Conservation (phyloP, 2,888 invertebrate genomes). For the Litoditis marina region DNA sequence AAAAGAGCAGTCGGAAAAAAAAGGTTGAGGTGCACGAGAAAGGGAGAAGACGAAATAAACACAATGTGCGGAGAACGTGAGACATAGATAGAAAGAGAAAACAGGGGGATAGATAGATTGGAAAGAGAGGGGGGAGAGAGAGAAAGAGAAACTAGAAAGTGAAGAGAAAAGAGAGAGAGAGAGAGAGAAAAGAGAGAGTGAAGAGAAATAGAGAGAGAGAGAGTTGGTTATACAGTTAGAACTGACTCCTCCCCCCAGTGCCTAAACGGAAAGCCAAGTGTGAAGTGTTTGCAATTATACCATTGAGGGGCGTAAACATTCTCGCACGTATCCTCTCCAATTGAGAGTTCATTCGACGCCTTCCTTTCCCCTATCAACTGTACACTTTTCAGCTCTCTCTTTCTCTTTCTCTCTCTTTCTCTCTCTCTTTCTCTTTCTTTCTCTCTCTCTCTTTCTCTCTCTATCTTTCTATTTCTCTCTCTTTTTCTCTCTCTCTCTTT, state of each 20-base stretch:
- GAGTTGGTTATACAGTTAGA: too few relatives aligned
- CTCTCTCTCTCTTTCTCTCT: neutral
- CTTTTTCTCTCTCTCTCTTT: too few relatives aligned
- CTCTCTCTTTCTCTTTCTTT: conserved; percentile 10
- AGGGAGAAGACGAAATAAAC: too few relatives aligned
- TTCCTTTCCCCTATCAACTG: neutral
- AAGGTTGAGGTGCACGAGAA: too few relatives aligned
- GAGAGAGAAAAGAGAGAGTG: conserved; percentile 14
- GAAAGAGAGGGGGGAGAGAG: too few relatives aligned
- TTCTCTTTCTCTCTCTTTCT: conserved; percentile 7
- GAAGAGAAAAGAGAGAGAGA: conserved; percentile 1
- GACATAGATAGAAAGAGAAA: neutral
- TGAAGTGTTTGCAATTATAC: too few relatives aligned
- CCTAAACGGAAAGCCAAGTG: too few relatives aligned
- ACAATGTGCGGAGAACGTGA: too few relatives aligned
- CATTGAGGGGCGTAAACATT: too few relatives aligned
- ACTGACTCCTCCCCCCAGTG: too few relatives aligned
- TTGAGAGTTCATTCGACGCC: neutral
- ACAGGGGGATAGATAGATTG: neutral
- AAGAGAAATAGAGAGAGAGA: neutral
- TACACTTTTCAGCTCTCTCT: neutral
- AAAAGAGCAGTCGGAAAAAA: too few relatives aligned
- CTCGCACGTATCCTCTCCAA: too few relatives aligned
- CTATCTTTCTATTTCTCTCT: conserved; percentile 1
- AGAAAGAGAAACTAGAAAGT: conserved; percentile 5